Evolutionary conservation across 2,797 vertebrate genomes (phyloP).

Genomic region (Malacoraja senta): DNA sequence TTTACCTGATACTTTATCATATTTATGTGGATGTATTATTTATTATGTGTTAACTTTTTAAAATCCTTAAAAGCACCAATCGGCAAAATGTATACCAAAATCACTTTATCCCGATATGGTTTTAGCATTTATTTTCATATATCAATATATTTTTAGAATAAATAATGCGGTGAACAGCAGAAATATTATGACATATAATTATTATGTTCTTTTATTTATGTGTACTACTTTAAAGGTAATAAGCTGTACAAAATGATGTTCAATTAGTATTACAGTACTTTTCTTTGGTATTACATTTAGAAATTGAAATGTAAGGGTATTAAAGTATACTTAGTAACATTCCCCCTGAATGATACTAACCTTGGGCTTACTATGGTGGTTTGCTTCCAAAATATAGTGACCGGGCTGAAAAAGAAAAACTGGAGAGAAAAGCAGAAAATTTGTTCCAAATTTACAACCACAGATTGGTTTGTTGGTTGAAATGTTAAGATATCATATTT

Average conservation of each 20-base stretch:
- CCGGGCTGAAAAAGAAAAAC: not conserved
- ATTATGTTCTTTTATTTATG: not conserved
- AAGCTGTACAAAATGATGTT: not conserved
- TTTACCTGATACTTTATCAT: not conserved
- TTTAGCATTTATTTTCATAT: not conserved
- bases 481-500: not conserved
- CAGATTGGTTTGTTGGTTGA: not conserved
- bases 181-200: not conserved
- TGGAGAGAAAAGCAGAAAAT: constrained; percentile 1
- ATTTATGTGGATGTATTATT: not conserved
- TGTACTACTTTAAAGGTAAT: not conserved
- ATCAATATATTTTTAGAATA: not conserved
- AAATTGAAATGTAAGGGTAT: not conserved
- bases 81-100: not conserved
- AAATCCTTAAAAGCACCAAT: not conserved
- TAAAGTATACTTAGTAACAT: not conserved
- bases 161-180: not conserved
- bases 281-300: not conserved
- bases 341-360: not conserved
- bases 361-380: not conserved
- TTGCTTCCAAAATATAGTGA: constrained; percentile 6
- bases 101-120: not conserved
- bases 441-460: not conserved
- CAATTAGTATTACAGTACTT: not conserved
- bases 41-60: not conserved